phyloP scores from a whole-genome alignment of 2,797 vertebrate species.

The Ciconia nigra region DNA sequence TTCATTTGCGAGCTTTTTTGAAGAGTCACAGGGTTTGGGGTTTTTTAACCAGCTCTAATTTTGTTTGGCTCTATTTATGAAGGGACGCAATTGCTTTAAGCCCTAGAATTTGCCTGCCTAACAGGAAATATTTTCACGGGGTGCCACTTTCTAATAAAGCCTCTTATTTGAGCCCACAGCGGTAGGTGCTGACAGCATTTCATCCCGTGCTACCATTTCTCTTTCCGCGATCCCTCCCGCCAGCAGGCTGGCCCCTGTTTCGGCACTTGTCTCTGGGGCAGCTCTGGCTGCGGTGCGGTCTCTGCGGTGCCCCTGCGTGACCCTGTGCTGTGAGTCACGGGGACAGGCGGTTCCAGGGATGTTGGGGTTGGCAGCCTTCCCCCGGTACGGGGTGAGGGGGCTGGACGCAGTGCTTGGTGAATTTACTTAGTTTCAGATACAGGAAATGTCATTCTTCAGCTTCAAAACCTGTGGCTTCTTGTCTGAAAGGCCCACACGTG shows the following conservation, averaged over 20 bases:
- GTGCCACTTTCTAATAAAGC: neutral
- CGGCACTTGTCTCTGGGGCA: neutral
- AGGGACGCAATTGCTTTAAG: neutral
- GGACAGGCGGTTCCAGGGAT: neutral
- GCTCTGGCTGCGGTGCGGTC: neutral
- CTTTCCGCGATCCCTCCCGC: neutral
- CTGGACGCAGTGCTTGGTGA: neutral
- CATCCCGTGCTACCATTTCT: neutral
- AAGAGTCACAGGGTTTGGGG: neutral
- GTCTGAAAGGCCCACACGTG: neutral
- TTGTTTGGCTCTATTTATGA: neutral
- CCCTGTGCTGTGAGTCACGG: neutral
- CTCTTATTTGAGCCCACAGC: neutral
- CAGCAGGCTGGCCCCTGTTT: neutral
- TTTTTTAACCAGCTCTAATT: neutral
- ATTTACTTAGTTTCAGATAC: neutral
- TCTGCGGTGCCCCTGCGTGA: neutral
- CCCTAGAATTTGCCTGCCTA: neutral
- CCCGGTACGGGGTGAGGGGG: rapidly evolving
- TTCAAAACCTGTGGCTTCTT: neutral
- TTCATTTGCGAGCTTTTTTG: neutral
- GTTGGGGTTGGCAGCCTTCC: neutral
- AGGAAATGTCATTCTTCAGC: neutral
- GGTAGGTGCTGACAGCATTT: neutral
- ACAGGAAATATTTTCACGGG: neutral